A percentile compares a stretch with the other conserved stretches of the same genome.
Evolutionary conservation across 2,888 invertebrate genomes (phyloP).

Genomic region (Colostygia pectinataria): DNA sequence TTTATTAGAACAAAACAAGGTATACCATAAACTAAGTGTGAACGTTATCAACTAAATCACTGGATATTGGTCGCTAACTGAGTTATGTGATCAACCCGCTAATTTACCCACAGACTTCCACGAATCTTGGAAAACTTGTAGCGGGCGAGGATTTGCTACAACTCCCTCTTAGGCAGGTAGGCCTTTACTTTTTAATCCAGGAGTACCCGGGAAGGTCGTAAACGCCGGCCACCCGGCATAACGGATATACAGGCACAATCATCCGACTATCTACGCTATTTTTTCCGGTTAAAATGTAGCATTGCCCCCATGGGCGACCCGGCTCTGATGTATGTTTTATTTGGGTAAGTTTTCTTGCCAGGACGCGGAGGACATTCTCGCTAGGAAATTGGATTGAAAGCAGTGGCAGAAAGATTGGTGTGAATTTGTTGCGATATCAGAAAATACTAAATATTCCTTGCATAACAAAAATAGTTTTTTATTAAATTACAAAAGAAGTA

Average conservation of each 20-base stretch:
- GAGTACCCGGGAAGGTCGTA: constrained; percentile 67
- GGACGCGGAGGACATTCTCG: not conserved
- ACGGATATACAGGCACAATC: constrained; percentile 75
- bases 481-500: too few species aligned
- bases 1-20: too few species aligned
- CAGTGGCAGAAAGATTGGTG: not conserved
- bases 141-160: too few species aligned
- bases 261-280: constrained; percentile 76
- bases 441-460: too few species aligned
- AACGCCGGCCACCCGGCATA: constrained; percentile 60
- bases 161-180: constrained; percentile 11
- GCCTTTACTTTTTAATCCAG: constrained; percentile 70
- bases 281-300: constrained; percentile 68
- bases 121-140: too few species aligned
- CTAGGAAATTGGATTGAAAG: not conserved
- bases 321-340: constrained; percentile 66
- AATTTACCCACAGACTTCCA: too few species aligned
- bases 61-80: too few species aligned
- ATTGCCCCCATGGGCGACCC: constrained; percentile 44
- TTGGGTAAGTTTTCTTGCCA: constrained; percentile 25
- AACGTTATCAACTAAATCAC: too few species aligned
- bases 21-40: too few species aligned
- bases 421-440: too few species aligned
- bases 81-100: too few species aligned
- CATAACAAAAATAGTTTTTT: too few species aligned